phyloP scores from a whole-genome alignment of 2,113 vertebrate species.

The Scartelaos histophorus region DNA sequence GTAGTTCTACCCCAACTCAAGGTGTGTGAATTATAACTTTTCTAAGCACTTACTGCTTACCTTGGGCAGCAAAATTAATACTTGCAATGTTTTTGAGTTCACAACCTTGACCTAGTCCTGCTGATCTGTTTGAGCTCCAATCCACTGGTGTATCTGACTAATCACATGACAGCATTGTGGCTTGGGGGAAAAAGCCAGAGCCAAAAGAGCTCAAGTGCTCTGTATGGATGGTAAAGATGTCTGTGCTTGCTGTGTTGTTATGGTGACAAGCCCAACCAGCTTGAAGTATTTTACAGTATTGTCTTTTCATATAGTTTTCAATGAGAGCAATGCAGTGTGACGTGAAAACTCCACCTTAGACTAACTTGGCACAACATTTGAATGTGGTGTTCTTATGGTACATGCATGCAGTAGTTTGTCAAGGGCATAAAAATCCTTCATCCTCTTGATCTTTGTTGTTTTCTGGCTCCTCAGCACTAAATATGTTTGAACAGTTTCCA shows the following conservation, averaged over 20 bases:
- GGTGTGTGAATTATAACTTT: not conserved
- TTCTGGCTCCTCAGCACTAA: not conserved
- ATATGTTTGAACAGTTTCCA: no score
- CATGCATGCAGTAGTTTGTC: not conserved
- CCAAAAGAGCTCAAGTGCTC: no score
- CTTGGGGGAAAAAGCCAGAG: not conserved
- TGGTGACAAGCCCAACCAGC: no score
- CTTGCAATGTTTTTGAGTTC: not conserved
- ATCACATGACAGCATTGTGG: not conserved
- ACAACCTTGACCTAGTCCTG: no score
- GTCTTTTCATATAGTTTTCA: no score
- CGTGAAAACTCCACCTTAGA: not conserved
- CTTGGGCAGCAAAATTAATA: not conserved
- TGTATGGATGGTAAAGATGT: no score
- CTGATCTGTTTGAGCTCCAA: not conserved
- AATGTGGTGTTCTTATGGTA: not conserved
- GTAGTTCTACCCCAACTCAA: not conserved
- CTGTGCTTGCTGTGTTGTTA: no score
- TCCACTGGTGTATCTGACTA: not conserved
- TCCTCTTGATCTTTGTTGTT: not conserved
- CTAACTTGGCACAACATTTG: not conserved
- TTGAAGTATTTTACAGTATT: no score
- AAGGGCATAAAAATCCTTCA: not conserved
- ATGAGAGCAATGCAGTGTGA: not conserved
- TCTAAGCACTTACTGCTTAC: not conserved